Base-by-base conservation (phyloP, 1,140 invertebrate genomes). In the Pseudomyrmex gracilis region DNA sequence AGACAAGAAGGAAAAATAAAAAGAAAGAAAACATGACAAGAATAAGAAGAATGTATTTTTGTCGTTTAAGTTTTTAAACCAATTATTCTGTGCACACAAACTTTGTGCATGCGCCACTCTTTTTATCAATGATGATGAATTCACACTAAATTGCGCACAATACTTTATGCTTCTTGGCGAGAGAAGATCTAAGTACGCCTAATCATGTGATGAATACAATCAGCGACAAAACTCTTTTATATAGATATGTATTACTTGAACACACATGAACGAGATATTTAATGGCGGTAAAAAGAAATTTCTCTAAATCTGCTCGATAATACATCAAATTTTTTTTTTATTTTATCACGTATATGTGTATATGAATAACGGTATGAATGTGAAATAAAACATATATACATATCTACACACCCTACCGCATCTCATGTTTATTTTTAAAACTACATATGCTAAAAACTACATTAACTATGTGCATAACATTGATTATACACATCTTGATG, bases 101-200 rank as follows among this genome's bases (percentile, higher is more conserved):
- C 34, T 68, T 17, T 34, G 34, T 78, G 20, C 53, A 78, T 12
- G 64, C 5, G 12, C 10, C 64, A 55, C 53, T 34, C 4, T 58
- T 71, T 70, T 80, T 43, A 80, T 80, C 66, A 80, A 80, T 80
- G n/a, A n/a, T n/a, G n/a, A n/a, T n/a, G 51, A 17, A 80, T 55
- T 34, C 20, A 78, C 45, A 24, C 20, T 80, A 34, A 80, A 15
- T 45, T 55, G 64, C 17, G 43, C 20, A 55, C 24, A 51, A 77
- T 15, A 78, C 12, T n/a, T 53, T 9, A 53, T 20, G 24, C 64
- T 47, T 58, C 66, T 70, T 43, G 15, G 49, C 9, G 22, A 9
- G 8, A 71, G 15, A 70, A 17, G 55, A 34, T 71, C 66, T 20
- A 58, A 80, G 1, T 13, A 53, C 20, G 24, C 10, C 34, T 71